Percentiles rank a stretch among this genome's conserved stretches.
Conservation (phyloP, 2,888 invertebrate species). For the Esperia sulphurella region DNA sequence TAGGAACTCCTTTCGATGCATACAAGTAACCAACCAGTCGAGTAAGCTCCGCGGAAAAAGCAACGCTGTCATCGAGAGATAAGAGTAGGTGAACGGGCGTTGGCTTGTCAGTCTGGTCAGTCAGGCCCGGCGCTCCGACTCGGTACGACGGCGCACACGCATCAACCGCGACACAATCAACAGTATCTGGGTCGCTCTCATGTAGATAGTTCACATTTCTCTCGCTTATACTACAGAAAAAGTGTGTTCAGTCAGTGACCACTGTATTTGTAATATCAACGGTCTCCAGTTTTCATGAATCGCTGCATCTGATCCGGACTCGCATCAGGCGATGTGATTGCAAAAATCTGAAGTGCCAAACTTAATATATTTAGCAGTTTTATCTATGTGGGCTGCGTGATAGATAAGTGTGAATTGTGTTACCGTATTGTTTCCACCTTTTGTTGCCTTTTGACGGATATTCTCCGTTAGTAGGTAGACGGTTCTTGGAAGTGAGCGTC, state of each 20-base stretch:
- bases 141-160: slow-evolving; percentile 64
- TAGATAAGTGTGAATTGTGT: slow-evolving; percentile 65
- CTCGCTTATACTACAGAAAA: slow-evolving; percentile 48
- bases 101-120: slow-evolving; percentile 59
- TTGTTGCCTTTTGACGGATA: slow-evolving; percentile 36
- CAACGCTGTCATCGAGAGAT: slow-evolving; percentile 58
- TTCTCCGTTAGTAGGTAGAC: slow-evolving; percentile 37
- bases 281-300: slow-evolving; percentile 18
- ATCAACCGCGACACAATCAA: slow-evolving; percentile 19
- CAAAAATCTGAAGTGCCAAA: slow-evolving; percentile 46
- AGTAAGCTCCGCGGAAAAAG: slow-evolving; percentile 46
- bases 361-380: slow-evolving; percentile 33
- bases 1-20: slow-evolving; percentile 36
- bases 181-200: slow-evolving; percentile 56
- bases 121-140: slow-evolving; percentile 58
- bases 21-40: slow-evolving; percentile 47
- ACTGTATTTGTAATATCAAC: slow-evolving; percentile 35
- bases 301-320: neutral
- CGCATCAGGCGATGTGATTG: slow-evolving; percentile 26
- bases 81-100: slow-evolving; percentile 74
- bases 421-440: slow-evolving; percentile 41
- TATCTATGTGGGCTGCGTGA: slow-evolving; percentile 70
- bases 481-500: slow-evolving; percentile 50
- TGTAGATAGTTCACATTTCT: slow-evolving; percentile 56
- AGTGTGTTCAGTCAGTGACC: slow-evolving; percentile 51